A percentile compares a stretch with the other conserved stretches of the same genome.
These are phyloP conservation scores for Agrotis clavis DNA, from an alignment of 2,888 invertebrate genomes.

Conservation along the genomic window DNA sequence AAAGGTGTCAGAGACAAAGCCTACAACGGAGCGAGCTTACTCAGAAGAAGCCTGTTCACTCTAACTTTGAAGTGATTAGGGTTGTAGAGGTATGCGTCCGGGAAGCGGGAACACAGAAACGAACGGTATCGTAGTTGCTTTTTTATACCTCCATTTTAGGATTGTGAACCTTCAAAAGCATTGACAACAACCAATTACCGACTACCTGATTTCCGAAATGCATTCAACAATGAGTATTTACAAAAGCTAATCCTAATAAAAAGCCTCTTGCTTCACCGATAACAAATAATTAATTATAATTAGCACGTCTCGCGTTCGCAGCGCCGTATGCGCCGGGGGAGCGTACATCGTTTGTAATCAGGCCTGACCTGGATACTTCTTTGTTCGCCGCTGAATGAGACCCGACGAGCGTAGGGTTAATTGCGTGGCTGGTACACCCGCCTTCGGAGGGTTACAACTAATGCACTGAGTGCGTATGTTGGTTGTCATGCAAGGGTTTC, in stretches of 20 bases:
- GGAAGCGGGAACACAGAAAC: no score
- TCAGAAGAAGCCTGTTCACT: no score
- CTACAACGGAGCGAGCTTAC: no score
- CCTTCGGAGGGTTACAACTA: slow-evolving; percentile 67
- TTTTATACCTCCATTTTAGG: no score
- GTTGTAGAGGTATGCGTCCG: no score
- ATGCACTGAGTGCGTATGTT: slow-evolving; percentile 52
- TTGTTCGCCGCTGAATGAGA: slow-evolving; percentile 75
- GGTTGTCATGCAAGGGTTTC: slow-evolving; percentile 29
- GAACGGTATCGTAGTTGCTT: no score
- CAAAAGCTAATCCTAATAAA: slow-evolving; percentile 23
- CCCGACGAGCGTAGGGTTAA: slow-evolving; percentile 72
- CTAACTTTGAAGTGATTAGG: no score
- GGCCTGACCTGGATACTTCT: slow-evolving; percentile 79
- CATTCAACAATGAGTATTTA: neutral
- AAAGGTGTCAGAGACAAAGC: no score
- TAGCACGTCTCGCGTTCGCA: slow-evolving; percentile 39
- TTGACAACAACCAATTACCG: neutral
- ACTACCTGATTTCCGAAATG: no score
- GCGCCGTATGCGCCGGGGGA: slow-evolving; percentile 39
- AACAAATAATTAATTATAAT: slow-evolving; percentile 55
- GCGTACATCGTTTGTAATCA: slow-evolving; percentile 77
- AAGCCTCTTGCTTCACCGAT: slow-evolving; percentile 32
- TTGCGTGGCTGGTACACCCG: slow-evolving; percentile 73
- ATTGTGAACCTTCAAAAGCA: neutral